These are phyloP conservation scores for Eupithecia pulchellata DNA, from an alignment of 2,888 invertebrate species.

Conservation along the genomic window DNA sequence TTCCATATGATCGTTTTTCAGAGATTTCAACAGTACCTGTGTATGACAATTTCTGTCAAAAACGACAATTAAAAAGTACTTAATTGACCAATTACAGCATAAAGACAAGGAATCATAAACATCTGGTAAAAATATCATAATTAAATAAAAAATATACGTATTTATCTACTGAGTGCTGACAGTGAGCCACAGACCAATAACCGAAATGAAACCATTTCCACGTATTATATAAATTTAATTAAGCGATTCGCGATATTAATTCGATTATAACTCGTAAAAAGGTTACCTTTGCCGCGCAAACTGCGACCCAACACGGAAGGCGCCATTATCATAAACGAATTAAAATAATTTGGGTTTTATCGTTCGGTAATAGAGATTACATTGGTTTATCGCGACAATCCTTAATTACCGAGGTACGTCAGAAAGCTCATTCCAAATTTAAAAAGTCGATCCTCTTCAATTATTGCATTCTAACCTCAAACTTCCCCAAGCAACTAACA, in stretches of 20 bases:
- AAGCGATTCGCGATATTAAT: slow-evolving; percentile 82
- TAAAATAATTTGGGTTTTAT: slow-evolving; percentile 82
- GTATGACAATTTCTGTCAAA: neutral
- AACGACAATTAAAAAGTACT: neutral
- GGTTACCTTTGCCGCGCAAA: slow-evolving; percentile 69
- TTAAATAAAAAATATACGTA: neutral
- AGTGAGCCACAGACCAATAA: slow-evolving; percentile 24
- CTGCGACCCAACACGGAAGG: slow-evolving; percentile 68
- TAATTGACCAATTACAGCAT: neutral
- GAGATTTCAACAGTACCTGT: too few relatives aligned
- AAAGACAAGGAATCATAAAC: neutral
- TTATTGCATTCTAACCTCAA: slow-evolving; percentile 16
- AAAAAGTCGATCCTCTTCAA: slow-evolving; percentile 13
- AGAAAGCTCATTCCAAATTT: slow-evolving; percentile 31
- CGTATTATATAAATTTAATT: slow-evolving; percentile 76
- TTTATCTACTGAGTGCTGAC: neutral
- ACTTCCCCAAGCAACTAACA: neutral
- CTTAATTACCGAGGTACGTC: slow-evolving; percentile 68
- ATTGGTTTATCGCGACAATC: slow-evolving; percentile 72
- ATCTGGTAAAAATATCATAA: neutral
- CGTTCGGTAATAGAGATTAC: slow-evolving; percentile 76
- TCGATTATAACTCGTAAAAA: slow-evolving; percentile 82
- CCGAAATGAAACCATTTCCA: slow-evolving; percentile 38
- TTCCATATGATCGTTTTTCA: too few relatives aligned
- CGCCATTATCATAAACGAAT: slow-evolving; percentile 72